phyloP scores from a whole-genome alignment of 2,888 invertebrate genomes.

The Thereva nobilitata region DNA sequence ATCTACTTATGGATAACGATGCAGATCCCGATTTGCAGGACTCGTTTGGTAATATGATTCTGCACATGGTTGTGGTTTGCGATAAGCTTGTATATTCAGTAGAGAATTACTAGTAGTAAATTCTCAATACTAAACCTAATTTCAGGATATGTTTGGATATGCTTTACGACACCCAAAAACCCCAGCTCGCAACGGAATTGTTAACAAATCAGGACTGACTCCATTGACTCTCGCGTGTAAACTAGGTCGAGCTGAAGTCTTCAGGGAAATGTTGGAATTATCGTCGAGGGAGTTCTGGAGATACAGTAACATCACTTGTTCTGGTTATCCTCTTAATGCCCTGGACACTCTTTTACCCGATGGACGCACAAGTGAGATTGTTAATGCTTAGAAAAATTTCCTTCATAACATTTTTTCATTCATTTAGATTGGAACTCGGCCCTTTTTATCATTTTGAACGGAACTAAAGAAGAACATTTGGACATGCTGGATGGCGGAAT shows the following conservation, averaged over 20 bases:
- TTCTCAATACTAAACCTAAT: constrained; percentile 33
- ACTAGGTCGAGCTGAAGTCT: constrained; percentile 93
- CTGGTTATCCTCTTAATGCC: constrained; percentile 95
- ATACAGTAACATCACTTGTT: constrained; percentile 98
- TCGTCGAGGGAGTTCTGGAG: constrained; percentile 96
- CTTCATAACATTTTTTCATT: neutral
- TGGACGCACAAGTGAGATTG: constrained; percentile 83
- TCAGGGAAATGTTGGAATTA: constrained; percentile 96
- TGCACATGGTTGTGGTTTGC: constrained; percentile 99
- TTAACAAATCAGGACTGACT: constrained; percentile 87
- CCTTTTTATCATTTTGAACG: constrained; percentile 94
- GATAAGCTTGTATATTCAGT: constrained; percentile 80
- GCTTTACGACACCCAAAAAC: constrained; percentile 92
- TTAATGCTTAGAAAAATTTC: neutral
- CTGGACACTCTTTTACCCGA: constrained; percentile 93
- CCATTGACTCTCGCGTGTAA: constrained; percentile 96
- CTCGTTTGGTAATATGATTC: constrained; percentile 95
- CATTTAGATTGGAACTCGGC: constrained; percentile 95
- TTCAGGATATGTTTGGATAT: constrained; percentile 97
- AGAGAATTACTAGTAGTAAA: neutral
- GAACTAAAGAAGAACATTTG: constrained; percentile 95
- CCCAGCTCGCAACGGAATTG: constrained; percentile 89
- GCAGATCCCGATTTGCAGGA: constrained; percentile 97
- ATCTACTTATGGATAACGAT: constrained; percentile 86
- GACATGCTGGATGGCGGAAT: constrained; percentile 99